Evolutionary conservation across 1,140 invertebrate species (phyloP).

Genomic region (Papilio aristodemus): DNA sequence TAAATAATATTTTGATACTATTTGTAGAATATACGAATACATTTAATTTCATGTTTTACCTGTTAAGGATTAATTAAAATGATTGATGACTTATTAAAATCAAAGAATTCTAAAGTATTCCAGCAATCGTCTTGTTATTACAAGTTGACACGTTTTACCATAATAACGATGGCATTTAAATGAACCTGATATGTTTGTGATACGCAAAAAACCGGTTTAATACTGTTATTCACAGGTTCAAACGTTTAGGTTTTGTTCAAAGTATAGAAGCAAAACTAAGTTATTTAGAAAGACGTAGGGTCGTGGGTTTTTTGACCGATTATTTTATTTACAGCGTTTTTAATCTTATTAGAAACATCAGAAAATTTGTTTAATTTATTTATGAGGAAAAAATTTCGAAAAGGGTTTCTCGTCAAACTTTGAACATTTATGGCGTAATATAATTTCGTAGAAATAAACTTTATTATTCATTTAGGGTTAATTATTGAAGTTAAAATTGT

Average conservation of each 20-base stretch:
- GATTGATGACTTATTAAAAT: not conserved
- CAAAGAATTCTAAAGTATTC: not conserved
- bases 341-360: too few relatives aligned
- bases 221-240: too few relatives aligned
- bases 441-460: too few relatives aligned
- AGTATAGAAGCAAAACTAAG: not conserved
- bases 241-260: too few relatives aligned
- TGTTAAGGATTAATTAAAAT: not conserved
- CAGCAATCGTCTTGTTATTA: not conserved
- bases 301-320: not conserved
- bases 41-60: conserved; percentile 1
- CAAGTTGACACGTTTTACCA: not conserved
- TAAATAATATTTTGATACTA: too few relatives aligned
- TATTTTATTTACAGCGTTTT: too few relatives aligned
- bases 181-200: not conserved
- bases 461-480: too few relatives aligned
- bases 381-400: too few relatives aligned
- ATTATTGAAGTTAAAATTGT: too few relatives aligned
- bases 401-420: too few relatives aligned
- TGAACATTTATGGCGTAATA: too few relatives aligned
- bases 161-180: not conserved
- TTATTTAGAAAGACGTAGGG: not conserved
- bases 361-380: too few relatives aligned
- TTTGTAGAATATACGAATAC: not conserved
- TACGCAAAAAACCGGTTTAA: not conserved